A percentile compares a stretch with the other conserved stretches of the same genome.
These are phyloP conservation scores for Poecilobothrus nobilitatus DNA, from an alignment of 2,888 invertebrate genomes.

Conservation along the genomic window DNA sequence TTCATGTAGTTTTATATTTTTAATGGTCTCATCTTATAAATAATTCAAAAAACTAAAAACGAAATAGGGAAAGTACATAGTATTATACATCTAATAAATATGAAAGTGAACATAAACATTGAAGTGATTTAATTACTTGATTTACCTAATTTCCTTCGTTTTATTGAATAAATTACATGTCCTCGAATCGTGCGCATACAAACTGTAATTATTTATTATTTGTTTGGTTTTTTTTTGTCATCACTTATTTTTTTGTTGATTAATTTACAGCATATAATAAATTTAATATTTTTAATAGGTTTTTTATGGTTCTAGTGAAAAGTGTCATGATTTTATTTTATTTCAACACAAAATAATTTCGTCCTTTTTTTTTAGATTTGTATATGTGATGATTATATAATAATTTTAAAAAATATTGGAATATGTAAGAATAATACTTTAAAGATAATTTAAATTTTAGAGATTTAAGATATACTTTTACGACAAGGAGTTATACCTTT, in stretches of 20 bases:
- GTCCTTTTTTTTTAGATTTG: no score
- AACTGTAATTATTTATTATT: neutral
- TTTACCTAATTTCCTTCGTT: no score
- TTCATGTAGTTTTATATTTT: neutral
- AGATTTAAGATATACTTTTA: no score
- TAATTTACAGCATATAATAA: neutral
- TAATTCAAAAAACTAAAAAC: neutral
- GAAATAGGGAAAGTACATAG: no score
- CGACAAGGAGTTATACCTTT: no score
- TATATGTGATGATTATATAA: conserved; percentile 9
- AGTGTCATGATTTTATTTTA: neutral
- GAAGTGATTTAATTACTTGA: neutral
- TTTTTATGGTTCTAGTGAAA: neutral
- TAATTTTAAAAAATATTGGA: no score
- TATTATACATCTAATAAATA: neutral
- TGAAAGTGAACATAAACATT: neutral
- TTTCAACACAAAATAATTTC: no score
- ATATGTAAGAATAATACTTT: no score
- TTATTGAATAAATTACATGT: no score
- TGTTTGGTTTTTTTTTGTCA: neutral
- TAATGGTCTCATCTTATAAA: neutral
- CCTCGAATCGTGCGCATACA: neutral
- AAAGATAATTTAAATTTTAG: no score
- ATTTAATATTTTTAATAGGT: conserved; percentile 8
- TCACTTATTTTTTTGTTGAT: neutral